Base-by-base conservation (phyloP, 2,113 vertebrate species). In the Strix uralensis region DNA sequence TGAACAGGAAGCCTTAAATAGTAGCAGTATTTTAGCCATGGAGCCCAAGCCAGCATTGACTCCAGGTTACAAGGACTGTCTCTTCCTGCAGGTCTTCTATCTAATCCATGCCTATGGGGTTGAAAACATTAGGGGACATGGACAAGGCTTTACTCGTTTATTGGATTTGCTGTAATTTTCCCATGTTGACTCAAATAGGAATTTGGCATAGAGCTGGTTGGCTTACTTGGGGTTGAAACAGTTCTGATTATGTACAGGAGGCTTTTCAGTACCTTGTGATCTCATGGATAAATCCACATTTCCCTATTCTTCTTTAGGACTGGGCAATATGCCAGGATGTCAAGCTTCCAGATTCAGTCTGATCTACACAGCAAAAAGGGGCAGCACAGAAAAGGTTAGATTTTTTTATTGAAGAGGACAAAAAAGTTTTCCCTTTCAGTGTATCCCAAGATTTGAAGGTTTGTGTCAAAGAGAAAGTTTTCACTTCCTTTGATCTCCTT, bases 401-500 rank as follows among this genome's bases (percentile, higher is more conserved):
- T 47, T 58, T 59, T 88, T 49, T 51, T 72, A 20, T 20, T 58
- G 66, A 91, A 84, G 47, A 58, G 16, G 7, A 46, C 79, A 72
- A 54, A 58, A 34, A 26, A 5, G 0, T 66, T 71, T 34, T 81
- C 13, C 9, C 23, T 92, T 49, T 86, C 34, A 47, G 3, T 61
- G 6, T 90, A 29, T 88, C 36, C 52, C 52, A 63, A 29, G 69
- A 69, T 94, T 54, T 49, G 57, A 89, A 87, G 40, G 20, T 75
- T 75, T 86, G 44, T 23, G 32, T 88, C 72, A 70, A 88, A 92
- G 32, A 92, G 51, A 67, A 93, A 61, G 30, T 81, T 86, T 86
- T 89, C 5, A 18, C 15, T 81, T 94, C 30, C 17, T 91, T 91
- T 93, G 80, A 69, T 96, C 72, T 89, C 29, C n/a, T 88, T 84